A percentile compares a stretch with the other conserved stretches of the same genome.
These are phyloP conservation scores for Pygoscelis antarcticus DNA, from an alignment of 2,113 vertebrate genomes.

Conservation along the genomic window DNA sequence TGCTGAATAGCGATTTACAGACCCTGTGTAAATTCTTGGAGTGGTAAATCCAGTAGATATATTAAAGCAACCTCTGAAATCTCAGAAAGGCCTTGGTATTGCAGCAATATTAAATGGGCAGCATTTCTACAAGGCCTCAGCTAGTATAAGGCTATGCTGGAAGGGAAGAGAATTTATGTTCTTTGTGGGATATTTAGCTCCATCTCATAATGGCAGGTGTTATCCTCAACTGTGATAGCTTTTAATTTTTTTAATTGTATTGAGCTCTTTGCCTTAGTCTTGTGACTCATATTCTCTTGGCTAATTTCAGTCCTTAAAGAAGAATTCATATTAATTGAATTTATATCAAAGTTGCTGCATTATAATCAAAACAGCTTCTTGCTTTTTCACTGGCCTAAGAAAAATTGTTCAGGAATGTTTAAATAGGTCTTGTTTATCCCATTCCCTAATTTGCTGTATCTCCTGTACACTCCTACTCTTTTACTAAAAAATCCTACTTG, in stretches of 20 bases:
- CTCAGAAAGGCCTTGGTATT: neutral
- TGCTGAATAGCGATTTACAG: neutral
- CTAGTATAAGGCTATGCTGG: neutral
- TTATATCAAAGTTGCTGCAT: neutral
- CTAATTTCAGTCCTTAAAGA: slow-evolving; percentile 4
- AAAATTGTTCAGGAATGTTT: neutral
- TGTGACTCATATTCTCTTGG: neutral
- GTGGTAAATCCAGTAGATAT: neutral
- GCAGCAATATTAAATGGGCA: neutral
- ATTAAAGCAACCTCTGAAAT: neutral
- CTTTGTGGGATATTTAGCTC: neutral
- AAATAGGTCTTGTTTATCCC: neutral
- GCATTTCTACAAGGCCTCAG: neutral
- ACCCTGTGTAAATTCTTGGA: neutral
- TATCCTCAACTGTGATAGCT: neutral
- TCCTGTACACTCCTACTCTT: neutral
- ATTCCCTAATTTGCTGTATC: neutral
- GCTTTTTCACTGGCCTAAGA: neutral
- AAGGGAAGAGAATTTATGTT: neutral
- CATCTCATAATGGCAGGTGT: neutral
- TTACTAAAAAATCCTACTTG: neutral
- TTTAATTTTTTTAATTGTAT: neutral
- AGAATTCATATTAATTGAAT: neutral
- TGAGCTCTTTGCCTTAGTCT: neutral
- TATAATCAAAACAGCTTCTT: neutral